Evolutionary conservation across 2,888 invertebrate species (phyloP).

Genomic region (Phlogophora meticulosa): DNA sequence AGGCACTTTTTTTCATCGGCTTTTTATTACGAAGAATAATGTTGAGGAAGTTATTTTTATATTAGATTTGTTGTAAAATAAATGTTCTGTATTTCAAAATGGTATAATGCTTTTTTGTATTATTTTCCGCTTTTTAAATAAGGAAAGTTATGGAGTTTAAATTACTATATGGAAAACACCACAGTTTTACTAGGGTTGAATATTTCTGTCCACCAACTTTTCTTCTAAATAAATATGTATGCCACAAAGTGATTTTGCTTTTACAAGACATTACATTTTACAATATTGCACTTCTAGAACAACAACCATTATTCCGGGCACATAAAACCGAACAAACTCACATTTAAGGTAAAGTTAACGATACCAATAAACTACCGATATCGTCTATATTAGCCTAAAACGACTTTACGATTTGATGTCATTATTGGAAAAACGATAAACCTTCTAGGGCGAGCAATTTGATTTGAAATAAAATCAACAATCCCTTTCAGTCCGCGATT

Average conservation of each 20-base stretch:
- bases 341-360: constrained; percentile 48
- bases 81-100: not conserved
- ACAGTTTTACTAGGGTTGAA: fast-evolving
- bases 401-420: constrained; percentile 73
- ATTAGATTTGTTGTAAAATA: not conserved
- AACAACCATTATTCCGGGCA: constrained; percentile 11
- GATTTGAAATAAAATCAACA: constrained; percentile 72
- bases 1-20: constrained; percentile 51
- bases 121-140: not conserved
- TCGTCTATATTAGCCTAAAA: constrained; percentile 61
- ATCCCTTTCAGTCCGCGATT: constrained; percentile 64
- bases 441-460: constrained; percentile 67
- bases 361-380: constrained; percentile 45
- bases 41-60: constrained; percentile 27
- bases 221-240: no score
- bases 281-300: constrained; percentile 29
- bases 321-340: constrained; percentile 43
- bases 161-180: not conserved
- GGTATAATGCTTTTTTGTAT: not conserved
- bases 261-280: constrained; percentile 19
- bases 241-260: constrained; percentile 10
- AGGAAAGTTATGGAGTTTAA: not conserved
- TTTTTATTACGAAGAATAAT: constrained; percentile 44
- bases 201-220: not conserved
- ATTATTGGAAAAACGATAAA: constrained; percentile 79